Evolutionary conservation across 92 coral and sea anemone genomes (phyloP).

Genomic region (Porites lobata): DNA sequence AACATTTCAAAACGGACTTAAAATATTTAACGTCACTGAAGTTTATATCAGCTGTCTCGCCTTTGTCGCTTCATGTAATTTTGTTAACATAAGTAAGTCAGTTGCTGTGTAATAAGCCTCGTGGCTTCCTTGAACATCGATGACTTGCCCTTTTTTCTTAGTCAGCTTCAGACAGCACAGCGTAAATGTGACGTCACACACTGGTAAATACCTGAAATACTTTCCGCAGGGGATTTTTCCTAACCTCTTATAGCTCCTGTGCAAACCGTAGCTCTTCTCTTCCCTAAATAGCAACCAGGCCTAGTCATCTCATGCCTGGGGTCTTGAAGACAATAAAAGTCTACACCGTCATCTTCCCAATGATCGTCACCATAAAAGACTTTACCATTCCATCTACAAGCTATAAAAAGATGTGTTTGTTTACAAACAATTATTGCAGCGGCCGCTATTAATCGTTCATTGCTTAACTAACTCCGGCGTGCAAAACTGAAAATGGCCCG

Average conservation of each 20-base stretch:
- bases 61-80: too few relatives aligned
- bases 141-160: too few relatives aligned
- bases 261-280: not conserved
- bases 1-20: too few relatives aligned
- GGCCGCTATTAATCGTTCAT: not conserved
- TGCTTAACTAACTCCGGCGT: not conserved
- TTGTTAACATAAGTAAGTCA: too few relatives aligned
- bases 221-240: not conserved
- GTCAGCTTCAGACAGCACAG: too few relatives aligned
- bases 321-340: not conserved
- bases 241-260: slow-evolving; percentile 3
- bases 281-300: slow-evolving; percentile 5
- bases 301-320: not conserved
- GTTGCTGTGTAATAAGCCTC: too few relatives aligned
- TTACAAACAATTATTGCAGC: not conserved
- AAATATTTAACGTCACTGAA: too few relatives aligned
- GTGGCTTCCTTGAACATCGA: too few relatives aligned
- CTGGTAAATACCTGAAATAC: too few relatives aligned
- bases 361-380: not conserved
- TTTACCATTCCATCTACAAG: slow-evolving; percentile 10
- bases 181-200: too few relatives aligned
- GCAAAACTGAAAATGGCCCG: not conserved
- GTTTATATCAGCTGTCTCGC: too few relatives aligned
- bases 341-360: not conserved
- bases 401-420: not conserved